Conservation (phyloP, 2,888 invertebrate species). For the Microchrysa polita region DNA sequence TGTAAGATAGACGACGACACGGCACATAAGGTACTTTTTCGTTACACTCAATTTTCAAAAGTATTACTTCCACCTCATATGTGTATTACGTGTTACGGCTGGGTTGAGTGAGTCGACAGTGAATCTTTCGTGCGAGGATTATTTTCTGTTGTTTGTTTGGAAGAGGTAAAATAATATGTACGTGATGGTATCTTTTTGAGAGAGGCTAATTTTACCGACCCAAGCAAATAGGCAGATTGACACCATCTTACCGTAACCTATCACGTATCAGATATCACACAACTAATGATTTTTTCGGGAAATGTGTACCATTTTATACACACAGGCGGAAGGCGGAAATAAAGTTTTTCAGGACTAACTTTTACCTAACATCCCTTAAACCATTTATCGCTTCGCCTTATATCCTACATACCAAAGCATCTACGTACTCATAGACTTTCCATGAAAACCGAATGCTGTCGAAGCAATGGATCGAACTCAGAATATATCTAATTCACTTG, state of each 20-base stretch:
- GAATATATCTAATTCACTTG: constrained; percentile 44
- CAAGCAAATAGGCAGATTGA: not conserved
- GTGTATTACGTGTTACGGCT: no score
- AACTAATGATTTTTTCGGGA: constrained; percentile 28
- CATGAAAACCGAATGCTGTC: not conserved
- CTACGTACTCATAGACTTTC: not conserved
- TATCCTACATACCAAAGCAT: not conserved
- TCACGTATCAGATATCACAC: constrained; percentile 3
- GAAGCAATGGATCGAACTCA: constrained; percentile 44
- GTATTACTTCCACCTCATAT: constrained; percentile 17
- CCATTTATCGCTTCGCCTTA: no score
- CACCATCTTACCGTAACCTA: constrained; percentile 18
- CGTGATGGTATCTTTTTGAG: constrained; percentile 9
- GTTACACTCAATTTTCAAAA: constrained; percentile 29
- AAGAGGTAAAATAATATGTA: no score
- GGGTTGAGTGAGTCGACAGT: no score
- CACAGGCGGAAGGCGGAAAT: not conserved
- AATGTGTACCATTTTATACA: not conserved
- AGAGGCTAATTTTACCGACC: constrained; percentile 23
- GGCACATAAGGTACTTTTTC: constrained; percentile 24
- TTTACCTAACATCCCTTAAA: not conserved
- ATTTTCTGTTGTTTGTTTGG: no score
- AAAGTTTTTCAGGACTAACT: constrained; percentile 11
- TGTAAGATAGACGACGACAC: constrained; percentile 18
- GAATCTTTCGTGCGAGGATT: no score